Base-by-base conservation (phyloP, 2,797 vertebrate species). In the Danionella dracula region DNA sequence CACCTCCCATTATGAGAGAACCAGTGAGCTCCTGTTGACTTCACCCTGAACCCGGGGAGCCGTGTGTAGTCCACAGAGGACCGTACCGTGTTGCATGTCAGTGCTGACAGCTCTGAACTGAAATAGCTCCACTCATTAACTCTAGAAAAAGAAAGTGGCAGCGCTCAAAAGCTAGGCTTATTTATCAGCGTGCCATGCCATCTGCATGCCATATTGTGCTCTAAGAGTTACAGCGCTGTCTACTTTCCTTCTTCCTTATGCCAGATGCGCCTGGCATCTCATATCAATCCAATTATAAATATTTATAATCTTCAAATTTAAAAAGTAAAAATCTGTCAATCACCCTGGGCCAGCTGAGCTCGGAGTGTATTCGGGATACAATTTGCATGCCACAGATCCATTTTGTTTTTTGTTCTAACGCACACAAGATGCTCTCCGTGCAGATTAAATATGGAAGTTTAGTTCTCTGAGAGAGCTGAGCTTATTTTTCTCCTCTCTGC, bases 381-480 rank as follows among this genome's bases (percentile, higher is more conserved):
- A 88, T 88, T 89, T 87, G 86, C 88, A 89, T 89, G 84, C 84
- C 66, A 85, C 82, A 83, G 79, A 86, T 82, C 80, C 79, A 76
- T 87, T 89, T 89, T 87, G 84, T 89, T 73, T 72, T 75, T 55
- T 85, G 82, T 79, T 83, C 85, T 90, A 84, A 27, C 83, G 81
- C 83, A 85, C 81, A 85, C 80, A 71, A 84, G 83, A 84, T 81
- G 75, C 86, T 87, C 82, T 87, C 83, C 77, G 81, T 41, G 44
- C 85, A 88, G 85, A 90, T 90, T 90, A 90, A 90, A 90, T 90
- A 89, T 89, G 88, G 86, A 90, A 86, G 87, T 88, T 89, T 89
- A 88, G 86, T 87, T 88, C 87, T 85, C 66, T 0, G 7, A 75
- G 80, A 76, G 84, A 85, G 87, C 77, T 82, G 79, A 79, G 83